Evolutionary conservation across 2,113 vertebrate genomes (phyloP).

Genomic region (Piaya cayana): DNA sequence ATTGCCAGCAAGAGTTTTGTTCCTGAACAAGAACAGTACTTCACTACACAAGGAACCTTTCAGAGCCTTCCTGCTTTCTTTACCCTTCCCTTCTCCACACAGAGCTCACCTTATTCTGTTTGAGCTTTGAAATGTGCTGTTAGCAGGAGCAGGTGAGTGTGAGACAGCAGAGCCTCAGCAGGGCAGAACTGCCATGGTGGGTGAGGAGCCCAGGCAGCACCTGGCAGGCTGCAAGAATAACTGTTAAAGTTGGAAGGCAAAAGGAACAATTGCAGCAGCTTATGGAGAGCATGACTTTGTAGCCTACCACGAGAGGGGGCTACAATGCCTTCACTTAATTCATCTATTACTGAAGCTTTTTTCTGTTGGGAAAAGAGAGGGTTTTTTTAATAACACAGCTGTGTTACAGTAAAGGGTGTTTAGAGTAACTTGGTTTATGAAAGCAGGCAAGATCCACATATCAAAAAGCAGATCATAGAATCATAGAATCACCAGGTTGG

Average conservation of each 20-base stretch:
- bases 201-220: background rate
- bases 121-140: background rate
- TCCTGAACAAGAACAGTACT: background rate
- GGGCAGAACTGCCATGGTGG: fast-evolving
- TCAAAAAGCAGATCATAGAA: background rate
- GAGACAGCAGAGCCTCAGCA: background rate
- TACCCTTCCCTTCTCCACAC: background rate
- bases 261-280: background rate
- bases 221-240: background rate
- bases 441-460: background rate
- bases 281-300: background rate
- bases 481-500: too few species aligned
- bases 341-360: background rate
- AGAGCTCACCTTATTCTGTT: background rate
- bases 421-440: background rate
- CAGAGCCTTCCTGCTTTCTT: background rate
- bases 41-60: background rate
- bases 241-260: background rate
- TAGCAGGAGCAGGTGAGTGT: background rate
- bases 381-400: background rate
- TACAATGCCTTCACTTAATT: background rate
- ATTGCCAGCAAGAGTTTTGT: background rate
- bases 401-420: background rate
- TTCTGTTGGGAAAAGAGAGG: background rate
- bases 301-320: slow-evolving; percentile 74